A percentile compares a stretch with the other conserved stretches of the same genome.
Evolutionary conservation across 2,888 invertebrate genomes (phyloP).

Genomic region (Agonopterix arenella): DNA sequence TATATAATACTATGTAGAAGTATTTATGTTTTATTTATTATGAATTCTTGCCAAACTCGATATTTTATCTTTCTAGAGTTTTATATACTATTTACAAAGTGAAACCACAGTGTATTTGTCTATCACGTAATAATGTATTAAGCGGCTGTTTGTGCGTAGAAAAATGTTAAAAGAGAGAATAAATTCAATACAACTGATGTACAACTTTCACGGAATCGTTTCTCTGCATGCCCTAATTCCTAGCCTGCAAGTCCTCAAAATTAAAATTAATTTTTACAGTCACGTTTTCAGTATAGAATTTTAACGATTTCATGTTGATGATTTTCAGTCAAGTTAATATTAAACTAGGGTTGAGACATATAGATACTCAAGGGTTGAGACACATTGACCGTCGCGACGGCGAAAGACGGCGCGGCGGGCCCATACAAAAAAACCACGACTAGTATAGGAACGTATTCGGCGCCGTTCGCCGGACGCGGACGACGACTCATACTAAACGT

Average conservation of each 20-base stretch:
- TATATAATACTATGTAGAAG: slow-evolving; percentile 93
- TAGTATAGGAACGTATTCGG: too few species aligned
- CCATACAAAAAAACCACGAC: too few species aligned
- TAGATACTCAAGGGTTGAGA: too few species aligned
- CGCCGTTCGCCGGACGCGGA: too few species aligned
- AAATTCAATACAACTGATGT: slow-evolving; percentile 71
- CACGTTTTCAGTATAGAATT: too few species aligned
- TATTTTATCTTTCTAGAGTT: slow-evolving; percentile 75
- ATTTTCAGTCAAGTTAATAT: too few species aligned
- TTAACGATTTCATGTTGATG: too few species aligned
- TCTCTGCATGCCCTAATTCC: neutral
- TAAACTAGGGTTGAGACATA: too few species aligned
- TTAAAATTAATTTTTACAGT: neutral
- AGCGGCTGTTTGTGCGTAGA: slow-evolving; percentile 70
- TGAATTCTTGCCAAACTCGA: slow-evolving; percentile 76
- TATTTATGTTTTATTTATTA: slow-evolving; percentile 71
- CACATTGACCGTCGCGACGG: too few species aligned
- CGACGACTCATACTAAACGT: too few species aligned
- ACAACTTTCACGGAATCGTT: slow-evolving; percentile 59
- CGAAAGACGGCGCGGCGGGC: too few species aligned
- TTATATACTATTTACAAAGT: slow-evolving; percentile 74
- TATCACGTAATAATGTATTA: slow-evolving; percentile 67
- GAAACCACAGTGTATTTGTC: slow-evolving; percentile 72
- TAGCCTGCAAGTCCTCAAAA: neutral
- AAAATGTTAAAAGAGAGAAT: slow-evolving; percentile 64